Evolutionary conservation across 2,113 vertebrate species (phyloP), one percentile per base, ranked within the genome.

Genomic region (Callocephalon fimbriatum): DNA sequence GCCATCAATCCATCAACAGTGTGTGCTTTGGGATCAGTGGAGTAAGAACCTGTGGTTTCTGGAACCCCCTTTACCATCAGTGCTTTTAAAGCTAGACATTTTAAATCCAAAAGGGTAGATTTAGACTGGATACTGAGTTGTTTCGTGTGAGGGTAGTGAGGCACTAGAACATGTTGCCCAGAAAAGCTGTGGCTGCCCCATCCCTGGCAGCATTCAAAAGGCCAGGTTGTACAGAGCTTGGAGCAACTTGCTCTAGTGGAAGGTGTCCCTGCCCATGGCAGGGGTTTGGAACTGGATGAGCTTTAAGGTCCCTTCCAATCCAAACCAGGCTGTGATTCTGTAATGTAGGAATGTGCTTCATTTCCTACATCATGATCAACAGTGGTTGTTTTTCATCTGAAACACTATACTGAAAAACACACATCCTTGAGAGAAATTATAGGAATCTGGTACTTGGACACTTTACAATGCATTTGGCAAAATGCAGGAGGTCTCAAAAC

Each of bases 301-400:
- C 56, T 35, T 58, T 35, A 58, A 35, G 32, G 56, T 35, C 56
- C 32, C 32, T 58, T 58, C 32, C 56, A 58, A 58, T 8, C 21
- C 32, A 58, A 58, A 58, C 32, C 32, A 58, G 13, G 23, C 21
- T 15, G 32, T 7, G 32, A 58, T 23, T 58, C 56, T 35, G n/a
- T 35, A 32, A 35, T 29, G 58, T 0, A 44, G 21, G 12, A 84
- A 73, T 8, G 37, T 0, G 6, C 9, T 62, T 26, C 2, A 4
- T 8, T 47, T 70, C 15, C 51, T 66, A 37, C 23, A 5, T 1
- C 5, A 45, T 31, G 12, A 76, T 38, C 17, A 40, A 35, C 0
- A 65, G 14, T 3, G 13, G 10, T 0, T 42, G 27, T 2, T 29
- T 80, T 91, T 10, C 20, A 90, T 21, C 27, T 53, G 31, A 80